phyloP scores from a whole-genome alignment of 2,113 vertebrate species.

The Coryphaenoides rupestris region DNA sequence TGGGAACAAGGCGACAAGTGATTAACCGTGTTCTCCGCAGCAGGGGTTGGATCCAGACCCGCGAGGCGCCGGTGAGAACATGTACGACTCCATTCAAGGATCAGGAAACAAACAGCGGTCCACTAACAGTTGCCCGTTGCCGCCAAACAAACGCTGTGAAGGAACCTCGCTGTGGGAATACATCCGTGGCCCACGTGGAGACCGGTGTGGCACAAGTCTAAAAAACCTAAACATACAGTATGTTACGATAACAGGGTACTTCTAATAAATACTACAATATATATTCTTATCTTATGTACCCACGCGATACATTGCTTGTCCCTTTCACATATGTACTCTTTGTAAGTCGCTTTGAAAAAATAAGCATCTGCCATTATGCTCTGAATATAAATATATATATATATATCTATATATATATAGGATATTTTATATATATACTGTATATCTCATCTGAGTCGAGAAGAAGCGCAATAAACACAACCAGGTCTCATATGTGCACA shows the following conservation, averaged over 20 bases:
- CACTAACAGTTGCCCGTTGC: not conserved
- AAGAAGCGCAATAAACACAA: not conserved
- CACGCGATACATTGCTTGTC: no score
- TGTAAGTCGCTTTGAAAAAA: no score
- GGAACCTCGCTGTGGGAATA: no score
- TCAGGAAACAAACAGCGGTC: constrained; percentile 1
- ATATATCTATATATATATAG: not conserved
- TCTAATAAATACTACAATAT: no score
- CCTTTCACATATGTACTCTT: no score
- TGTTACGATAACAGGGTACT: not conserved
- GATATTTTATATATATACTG: not conserved
- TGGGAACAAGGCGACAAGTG: not conserved
- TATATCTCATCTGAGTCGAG: not conserved
- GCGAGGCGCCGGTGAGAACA: not conserved
- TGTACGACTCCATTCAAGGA: not conserved
- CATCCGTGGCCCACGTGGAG: not conserved
- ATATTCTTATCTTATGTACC: no score
- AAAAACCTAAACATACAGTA: not conserved
- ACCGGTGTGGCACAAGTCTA: not conserved
- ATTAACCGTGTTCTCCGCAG: not conserved
- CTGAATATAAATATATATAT: no score
- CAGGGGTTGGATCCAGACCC: not conserved
- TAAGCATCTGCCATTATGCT: no score
- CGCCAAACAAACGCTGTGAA: not conserved
- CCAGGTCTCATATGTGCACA: no score